phyloP scores from a whole-genome alignment of 2,797 vertebrate species.

The Pseudotriccus pelzelni region DNA sequence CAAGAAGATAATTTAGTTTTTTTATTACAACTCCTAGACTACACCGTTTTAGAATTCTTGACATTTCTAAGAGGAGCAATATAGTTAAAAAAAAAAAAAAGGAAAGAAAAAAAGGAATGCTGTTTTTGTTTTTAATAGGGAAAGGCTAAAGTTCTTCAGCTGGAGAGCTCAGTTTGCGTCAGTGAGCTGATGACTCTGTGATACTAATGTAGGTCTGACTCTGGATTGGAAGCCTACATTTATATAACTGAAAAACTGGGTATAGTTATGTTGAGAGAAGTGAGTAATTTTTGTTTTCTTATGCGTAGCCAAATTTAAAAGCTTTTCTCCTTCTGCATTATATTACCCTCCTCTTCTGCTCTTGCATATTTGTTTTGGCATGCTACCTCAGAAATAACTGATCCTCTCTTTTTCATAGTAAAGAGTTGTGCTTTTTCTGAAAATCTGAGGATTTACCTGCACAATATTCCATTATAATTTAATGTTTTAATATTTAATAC shows the following conservation, averaged over 20 bases:
- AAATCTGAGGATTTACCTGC: neutral
- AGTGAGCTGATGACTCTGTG: conserved; percentile 44
- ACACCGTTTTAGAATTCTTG: neutral
- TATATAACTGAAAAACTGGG: neutral
- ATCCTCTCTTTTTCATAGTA: neutral
- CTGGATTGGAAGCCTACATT: conserved; percentile 14
- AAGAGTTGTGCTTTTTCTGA: neutral
- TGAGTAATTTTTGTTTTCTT: conserved; percentile 15
- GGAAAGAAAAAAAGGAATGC: neutral
- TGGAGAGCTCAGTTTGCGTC: neutral
- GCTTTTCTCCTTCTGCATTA: neutral
- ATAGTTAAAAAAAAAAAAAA: too few relatives aligned
- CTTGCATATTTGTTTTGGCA: neutral
- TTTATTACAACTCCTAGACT: neutral
- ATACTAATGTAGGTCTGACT: conserved; percentile 12
- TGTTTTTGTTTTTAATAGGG: neutral
- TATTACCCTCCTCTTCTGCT: neutral
- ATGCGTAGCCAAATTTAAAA: neutral
- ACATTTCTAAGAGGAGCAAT: neutral
- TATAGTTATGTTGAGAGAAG: neutral
- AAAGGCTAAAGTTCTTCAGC: neutral
- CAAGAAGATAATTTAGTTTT: neutral
- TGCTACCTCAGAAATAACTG: neutral
- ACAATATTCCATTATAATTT: neutral
- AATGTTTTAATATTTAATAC: neutral